Base-by-base conservation (phyloP, 2,797 vertebrate species). In the Otolemur crassicaudatus region DNA sequence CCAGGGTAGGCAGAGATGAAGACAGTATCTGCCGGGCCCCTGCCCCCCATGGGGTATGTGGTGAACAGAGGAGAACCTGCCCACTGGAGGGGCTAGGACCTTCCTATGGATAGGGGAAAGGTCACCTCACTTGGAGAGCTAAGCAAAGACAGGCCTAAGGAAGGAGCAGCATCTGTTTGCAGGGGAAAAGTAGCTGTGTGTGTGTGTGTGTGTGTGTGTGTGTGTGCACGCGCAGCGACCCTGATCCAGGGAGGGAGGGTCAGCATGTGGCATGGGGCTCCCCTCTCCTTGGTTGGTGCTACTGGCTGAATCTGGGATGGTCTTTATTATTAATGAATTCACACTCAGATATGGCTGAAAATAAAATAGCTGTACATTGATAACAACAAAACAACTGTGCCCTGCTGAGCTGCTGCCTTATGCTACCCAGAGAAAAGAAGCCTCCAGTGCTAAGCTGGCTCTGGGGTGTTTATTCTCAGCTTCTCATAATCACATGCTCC, bases 21-120 rank as follows among this genome's bases (percentile, higher is more conserved):
- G 60, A 1, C 29, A 7, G 22, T 34, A 22, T 46, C 43, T 22
- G 23, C 31, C 13, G 75, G 46, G 37, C n/a, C 20, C 31, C 20
- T 7, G 13, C 37, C 69, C 2, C 14, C 0, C 0, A 0, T 0
- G 19, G 8, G 49, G 43, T 6, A 7, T 19, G 20, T 10, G 7
- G 25, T 13, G 31, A 37, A 23, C 72, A n/a, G n/a, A 23, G 19
- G 6, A 56, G 8, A 1, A 43, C 60, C 90, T 56, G 46, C 40
- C 7, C 20, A 16, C 23, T 3, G 16, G 2, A 29, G 34, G 16
- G 34, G 11, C 29, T 5, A n/a, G 37, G 16, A 17, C 20, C 43
- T 5, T 1, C 46, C 46, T 19, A n/a, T 16, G 7, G 23, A 13
- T 16, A 22, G 8, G 14, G 7, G 23, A 13, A 23, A 22, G 13